Evolutionary conservation across 2,113 vertebrate species (phyloP), one percentile per base, ranked within the genome.

Genomic region (Mustela lutreola): DNA sequence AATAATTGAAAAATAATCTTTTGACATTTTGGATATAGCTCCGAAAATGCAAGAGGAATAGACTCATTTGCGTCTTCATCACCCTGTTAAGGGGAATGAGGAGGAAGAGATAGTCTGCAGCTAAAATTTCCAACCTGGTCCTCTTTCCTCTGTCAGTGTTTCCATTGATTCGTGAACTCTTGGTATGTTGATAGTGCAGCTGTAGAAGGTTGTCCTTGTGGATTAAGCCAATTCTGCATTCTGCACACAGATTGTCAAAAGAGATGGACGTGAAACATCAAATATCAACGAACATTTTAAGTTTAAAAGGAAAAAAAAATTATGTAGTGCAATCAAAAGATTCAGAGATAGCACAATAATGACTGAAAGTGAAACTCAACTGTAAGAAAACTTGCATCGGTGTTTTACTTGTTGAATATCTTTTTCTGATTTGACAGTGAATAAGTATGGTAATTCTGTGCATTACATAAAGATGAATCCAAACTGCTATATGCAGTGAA

Each of bases 361-460:
- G 45, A 94, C 26, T 71, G 80, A 71, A 88, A 36, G 5, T 91
- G 28, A 89, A 90, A 65, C 36, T 83, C 79, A 62, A 81, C 62
- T 58, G 53, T 58, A 81, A 63, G 65, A 89, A 84, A 96, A 82
- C 3, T 12, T 73, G 18, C 4, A 11, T 63, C 12, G 76, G 0
- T 85, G 14, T 70, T 94, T 63, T 42, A 22, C 31, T 89, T 48
- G 19, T n/a, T 45, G 10, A 18, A 2, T 79, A 21, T 19, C 42
- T 93, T 91, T 87, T 70, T 88, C 71, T 88, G 18, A 65, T 88
- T 94, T 95, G 92, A 88, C 42, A 75, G 24, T 65, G n/a, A 60
- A 7, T 82, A 62, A 92, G 21, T 76, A 6, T 36, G 58, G 45
- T 84, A 60, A 11, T 95, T 89, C 70, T 95, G 14, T 11, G 71